These are phyloP conservation scores for Platysternon megacephalum DNA, from an alignment of 2,113 vertebrate species.

Conservation along the genomic window DNA sequence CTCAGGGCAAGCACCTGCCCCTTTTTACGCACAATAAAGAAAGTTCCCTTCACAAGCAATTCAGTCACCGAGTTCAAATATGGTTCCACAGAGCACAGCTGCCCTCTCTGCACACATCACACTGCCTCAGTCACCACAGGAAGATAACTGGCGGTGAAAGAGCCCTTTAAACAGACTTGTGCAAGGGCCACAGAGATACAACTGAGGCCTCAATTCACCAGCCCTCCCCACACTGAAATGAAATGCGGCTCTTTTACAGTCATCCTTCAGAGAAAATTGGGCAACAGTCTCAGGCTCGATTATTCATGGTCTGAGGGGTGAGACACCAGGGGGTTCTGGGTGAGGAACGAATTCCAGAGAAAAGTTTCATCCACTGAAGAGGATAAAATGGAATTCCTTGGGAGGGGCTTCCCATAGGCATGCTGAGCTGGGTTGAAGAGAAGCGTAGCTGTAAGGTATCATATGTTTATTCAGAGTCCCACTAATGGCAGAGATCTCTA, in stretches of 20 bases:
- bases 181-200: background rate
- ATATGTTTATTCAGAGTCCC: background rate
- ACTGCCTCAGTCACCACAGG: background rate
- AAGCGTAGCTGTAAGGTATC: background rate
- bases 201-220: background rate
- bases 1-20: background rate
- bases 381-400: background rate
- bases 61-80: background rate
- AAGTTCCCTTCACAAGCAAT: background rate
- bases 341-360: background rate
- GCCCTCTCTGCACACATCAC: too few relatives aligned
- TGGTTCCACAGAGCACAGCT: background rate
- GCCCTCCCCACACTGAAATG: background rate
- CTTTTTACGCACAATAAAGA: background rate
- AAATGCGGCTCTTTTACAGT: background rate
- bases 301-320: background rate
- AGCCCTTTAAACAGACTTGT: background rate
- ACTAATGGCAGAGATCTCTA: background rate
- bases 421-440: background rate
- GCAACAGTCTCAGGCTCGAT: background rate
- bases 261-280: background rate
- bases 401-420: background rate
- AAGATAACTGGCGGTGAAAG: background rate
- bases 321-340: background rate
- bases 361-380: background rate